These are phyloP conservation scores for Ischnura elegans DNA, from an alignment of 2,888 invertebrate genomes.

Conservation along the genomic window DNA sequence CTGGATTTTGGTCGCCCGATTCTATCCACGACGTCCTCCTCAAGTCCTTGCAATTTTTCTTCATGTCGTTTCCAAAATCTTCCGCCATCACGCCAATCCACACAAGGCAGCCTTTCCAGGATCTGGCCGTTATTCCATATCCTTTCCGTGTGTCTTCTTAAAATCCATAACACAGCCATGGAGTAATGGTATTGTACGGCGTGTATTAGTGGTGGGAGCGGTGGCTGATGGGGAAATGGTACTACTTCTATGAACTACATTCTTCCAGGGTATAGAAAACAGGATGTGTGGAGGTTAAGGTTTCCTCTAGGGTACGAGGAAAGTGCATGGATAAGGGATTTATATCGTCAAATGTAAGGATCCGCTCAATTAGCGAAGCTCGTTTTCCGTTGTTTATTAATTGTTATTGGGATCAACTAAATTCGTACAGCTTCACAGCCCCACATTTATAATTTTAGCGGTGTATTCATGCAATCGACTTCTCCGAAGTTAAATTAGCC, in stretches of 20 bases:
- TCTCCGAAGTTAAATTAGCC: neutral
- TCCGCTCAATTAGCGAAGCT: neutral
- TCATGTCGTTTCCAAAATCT: neutral
- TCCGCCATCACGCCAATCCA: neutral
- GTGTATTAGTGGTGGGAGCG: neutral
- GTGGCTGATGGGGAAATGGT: neutral
- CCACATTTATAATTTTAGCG: neutral
- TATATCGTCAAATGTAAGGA: neutral
- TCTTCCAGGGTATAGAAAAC: neutral
- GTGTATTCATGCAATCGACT: neutral
- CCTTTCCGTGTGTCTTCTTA: neutral
- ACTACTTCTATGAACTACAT: no score
- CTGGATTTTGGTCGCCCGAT: neutral
- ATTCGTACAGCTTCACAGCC: neutral
- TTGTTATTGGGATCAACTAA: neutral
- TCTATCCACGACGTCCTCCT: neutral
- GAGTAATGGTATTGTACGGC: neutral
- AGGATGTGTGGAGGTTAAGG: neutral
- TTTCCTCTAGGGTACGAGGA: neutral
- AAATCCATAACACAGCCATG: neutral
- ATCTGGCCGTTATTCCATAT: neutral
- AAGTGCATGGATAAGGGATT: neutral
- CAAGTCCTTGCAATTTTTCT: neutral
- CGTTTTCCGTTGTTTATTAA: neutral
- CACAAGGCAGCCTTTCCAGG: no score